These are phyloP conservation scores for Eospalax fontanierii DNA, from an alignment of 2,797 vertebrate species.

Conservation along the genomic window DNA sequence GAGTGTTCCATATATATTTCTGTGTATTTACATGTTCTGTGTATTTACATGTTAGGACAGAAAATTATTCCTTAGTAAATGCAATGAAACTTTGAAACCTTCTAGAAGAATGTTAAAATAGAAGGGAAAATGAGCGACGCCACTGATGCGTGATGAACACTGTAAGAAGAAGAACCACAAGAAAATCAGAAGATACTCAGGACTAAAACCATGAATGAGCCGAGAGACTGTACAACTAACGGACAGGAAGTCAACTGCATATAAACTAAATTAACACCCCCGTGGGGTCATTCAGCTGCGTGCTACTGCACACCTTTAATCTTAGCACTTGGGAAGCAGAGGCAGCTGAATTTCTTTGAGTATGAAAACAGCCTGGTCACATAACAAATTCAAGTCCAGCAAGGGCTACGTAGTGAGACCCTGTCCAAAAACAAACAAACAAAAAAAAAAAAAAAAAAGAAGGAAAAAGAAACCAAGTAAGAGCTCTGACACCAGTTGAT, in stretches of 20 bases:
- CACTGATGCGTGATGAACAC: too few species aligned
- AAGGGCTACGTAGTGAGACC: too few species aligned
- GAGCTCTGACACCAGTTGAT: background rate
- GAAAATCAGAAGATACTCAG: conserved; percentile 31
- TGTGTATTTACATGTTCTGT: too few species aligned
- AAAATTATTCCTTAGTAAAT: conserved; percentile 68
- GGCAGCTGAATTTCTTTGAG: too few species aligned
- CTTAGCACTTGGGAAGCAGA: too few species aligned
- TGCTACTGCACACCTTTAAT: too few species aligned
- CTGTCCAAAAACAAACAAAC: too few species aligned
- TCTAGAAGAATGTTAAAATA: conserved; percentile 52
- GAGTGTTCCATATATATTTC: conserved; percentile 25
- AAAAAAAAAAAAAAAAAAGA: background rate
- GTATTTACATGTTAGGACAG: conserved; percentile 33
- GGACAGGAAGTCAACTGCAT: conserved; percentile 17
- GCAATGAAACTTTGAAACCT: conserved; percentile 41
- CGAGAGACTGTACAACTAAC: background rate
- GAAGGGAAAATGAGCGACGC: conserved; percentile 50
- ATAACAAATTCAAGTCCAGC: too few species aligned
- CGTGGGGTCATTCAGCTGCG: background rate
- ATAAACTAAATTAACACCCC: conserved; percentile 16
- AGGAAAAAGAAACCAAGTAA: background rate
- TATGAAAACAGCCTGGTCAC: too few species aligned
- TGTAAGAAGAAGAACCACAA: too few species aligned
- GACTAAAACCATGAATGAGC: conserved; percentile 31